These are phyloP conservation scores for Eulemur rufifrons DNA, from an alignment of 2,113 vertebrate species.

Conservation along the genomic window DNA sequence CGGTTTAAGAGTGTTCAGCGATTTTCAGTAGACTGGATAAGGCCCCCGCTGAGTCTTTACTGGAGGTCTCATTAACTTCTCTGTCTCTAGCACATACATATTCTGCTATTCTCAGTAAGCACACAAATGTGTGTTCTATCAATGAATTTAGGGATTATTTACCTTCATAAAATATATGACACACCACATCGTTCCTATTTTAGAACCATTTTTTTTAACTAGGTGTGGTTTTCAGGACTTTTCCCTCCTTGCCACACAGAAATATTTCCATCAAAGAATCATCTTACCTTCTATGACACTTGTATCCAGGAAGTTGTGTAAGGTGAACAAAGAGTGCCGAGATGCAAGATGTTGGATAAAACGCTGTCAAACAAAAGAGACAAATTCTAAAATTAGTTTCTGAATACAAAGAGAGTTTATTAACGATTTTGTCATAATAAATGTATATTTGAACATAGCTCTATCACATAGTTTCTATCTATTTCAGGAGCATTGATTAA, in stretches of 20 bases:
- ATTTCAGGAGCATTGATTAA: too few relatives aligned
- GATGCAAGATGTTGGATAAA: constrained; percentile 97
- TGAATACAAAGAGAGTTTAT: background rate
- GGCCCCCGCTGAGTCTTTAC: background rate
- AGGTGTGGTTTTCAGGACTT: background rate
- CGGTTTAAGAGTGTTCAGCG: background rate
- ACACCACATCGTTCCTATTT: background rate
- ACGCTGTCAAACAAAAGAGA: constrained; percentile 84
- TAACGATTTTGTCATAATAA: too few relatives aligned
- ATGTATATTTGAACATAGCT: too few relatives aligned
- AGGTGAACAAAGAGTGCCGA: constrained; percentile 95
- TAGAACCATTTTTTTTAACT: background rate
- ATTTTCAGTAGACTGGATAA: background rate
- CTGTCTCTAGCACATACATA: background rate
- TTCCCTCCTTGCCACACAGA: background rate
- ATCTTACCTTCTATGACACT: constrained; percentile 93
- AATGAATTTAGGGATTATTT: constrained; percentile 13
- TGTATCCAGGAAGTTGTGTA: constrained; percentile 98
- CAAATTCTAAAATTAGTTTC: constrained; percentile 56
- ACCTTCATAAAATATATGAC: background rate
- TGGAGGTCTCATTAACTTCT: background rate
- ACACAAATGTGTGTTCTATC: background rate
- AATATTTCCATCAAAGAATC: constrained; percentile 3
- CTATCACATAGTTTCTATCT: too few relatives aligned
- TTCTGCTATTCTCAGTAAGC: background rate